Evolutionary conservation across 2,113 vertebrate species (phyloP), one percentile per base, ranked within the genome.

Genomic region (Syngnathus floridae): DNA sequence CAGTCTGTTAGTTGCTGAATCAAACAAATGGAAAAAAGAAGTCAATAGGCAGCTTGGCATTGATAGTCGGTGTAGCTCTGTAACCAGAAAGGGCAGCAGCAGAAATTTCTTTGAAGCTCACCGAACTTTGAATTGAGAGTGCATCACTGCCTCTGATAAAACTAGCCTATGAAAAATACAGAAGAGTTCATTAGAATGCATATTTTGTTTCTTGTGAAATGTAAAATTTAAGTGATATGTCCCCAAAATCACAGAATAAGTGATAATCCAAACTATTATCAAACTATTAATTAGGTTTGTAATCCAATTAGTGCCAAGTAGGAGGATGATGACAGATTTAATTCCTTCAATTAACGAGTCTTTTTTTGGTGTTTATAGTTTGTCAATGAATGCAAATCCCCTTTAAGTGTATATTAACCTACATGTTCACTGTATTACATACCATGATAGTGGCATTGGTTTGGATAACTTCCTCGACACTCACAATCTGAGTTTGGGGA

Each of bases 1-100:
- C 51, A 26, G 11, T 21, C 19, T 49, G 19, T n/a, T n/a, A 35
- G 35, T 58, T 19, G 17, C 16, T 40, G 10, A 11, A 1, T 89
- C 83, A 99, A 21, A 92, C 87, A 75, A 99, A 97, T 0, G 95
- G 96, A 70, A 94, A 95, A 89, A 98, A 99, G 82, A 98, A 99
- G 80, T 95, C 89, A 57, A 88, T 93, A 6, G 95, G 95, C 67
- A 98, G 89, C 72, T 88, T 93, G 76, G 89, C 90, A 4, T 94
- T 67, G 62, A 98, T 92, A 74, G 91, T 92, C 36, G 96, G 96
- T 16, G 61, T 90, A 9, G 90, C 92, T 78, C 91, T 92, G 87
- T 91, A 94, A 67, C 93, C 92, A 46, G 93, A 92, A 71, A 87
- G 81, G 56, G 94, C 93, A 2, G 92, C 76, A n/a, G 88, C 85